These are phyloP conservation scores for Lophochroa leadbeateri DNA, from an alignment of 2,113 vertebrate species.

Conservation along the genomic window DNA sequence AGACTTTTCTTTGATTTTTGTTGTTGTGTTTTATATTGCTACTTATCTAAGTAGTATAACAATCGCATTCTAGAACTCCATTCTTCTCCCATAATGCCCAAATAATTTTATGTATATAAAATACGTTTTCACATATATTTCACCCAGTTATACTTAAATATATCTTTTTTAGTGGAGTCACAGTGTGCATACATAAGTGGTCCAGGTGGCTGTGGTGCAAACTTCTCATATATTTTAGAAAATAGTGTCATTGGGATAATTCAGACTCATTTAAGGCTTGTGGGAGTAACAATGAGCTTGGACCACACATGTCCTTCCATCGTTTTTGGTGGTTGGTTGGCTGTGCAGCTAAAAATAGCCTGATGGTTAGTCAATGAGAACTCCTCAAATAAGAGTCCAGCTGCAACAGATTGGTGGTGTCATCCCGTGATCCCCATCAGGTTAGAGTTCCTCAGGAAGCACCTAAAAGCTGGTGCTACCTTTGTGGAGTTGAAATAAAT, in stretches of 20 bases:
- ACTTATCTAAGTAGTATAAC: not conserved
- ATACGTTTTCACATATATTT: not conserved
- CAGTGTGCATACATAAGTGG: not conserved
- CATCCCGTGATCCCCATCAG: not conserved
- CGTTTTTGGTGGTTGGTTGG: not conserved
- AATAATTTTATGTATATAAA: not conserved
- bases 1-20: not conserved
- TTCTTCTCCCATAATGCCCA: not conserved
- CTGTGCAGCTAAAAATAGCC: not conserved
- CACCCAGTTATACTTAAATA: not conserved
- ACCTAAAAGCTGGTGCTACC: not conserved
- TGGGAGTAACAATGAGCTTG: not conserved
- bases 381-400: not conserved
- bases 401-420: rapidly evolving
- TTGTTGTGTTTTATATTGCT: not conserved
- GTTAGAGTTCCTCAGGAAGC: not conserved
- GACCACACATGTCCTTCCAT: not conserved
- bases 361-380: not conserved
- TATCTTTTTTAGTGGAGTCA: not conserved
- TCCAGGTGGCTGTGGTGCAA: not conserved
- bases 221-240: not conserved
- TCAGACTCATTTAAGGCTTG: not conserved
- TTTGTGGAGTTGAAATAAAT: not conserved
- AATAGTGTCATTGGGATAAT: not conserved
- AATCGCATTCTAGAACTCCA: not conserved